Evolutionary conservation across 2,113 vertebrate species (phyloP), one percentile per base, ranked within the genome.

Genomic region (Syngnathus floridae): DNA sequence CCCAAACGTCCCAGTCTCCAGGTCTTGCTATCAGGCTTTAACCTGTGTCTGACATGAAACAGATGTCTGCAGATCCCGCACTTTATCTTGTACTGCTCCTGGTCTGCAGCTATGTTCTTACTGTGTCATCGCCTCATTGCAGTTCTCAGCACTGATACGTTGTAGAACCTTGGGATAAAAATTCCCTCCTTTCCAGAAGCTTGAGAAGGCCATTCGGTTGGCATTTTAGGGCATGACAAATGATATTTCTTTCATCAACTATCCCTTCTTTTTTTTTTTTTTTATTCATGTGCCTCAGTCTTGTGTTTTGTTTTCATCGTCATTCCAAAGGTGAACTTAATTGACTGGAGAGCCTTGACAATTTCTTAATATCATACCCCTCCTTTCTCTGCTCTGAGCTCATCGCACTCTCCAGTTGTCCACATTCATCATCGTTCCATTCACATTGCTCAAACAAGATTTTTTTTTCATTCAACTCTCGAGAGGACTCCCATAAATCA

Each of bases 31-130:
- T 87, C 83, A 71, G 80, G 74, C 70, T 78, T 48, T 73, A 85
- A 84, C 84, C 79, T 79, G 76, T 71, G 61, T 21, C 67, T 79
- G 81, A 87, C 72, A 80, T 73, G 73, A 84, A 88, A 82, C 87
- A 88, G 82, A 88, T 86, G 82, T 82, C 56, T 38, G 31, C 35
- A 59, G 36, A 38, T 38, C 60, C 59, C 8, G 1, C 12, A 17
- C 31, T 43, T 45, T 22, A 4, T 66, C 36, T 37, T 31, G 54
- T 38, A 54, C 9, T 62, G 61, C 61, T 45, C 35, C 61, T 43
- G 21, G 40, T 21, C 22, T 21, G 22, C 41, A 4, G 41, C 41
- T 16, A 1, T 62, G 2, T 1, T 43, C 5, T 62, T 17, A 17
- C 41, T 5, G 61, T 46, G 61, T 45, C 22, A 19, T 8, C n/a